These are phyloP conservation scores for Elysia chlorotica DNA, from an alignment of 1,140 invertebrate genomes.

Conservation along the genomic window DNA sequence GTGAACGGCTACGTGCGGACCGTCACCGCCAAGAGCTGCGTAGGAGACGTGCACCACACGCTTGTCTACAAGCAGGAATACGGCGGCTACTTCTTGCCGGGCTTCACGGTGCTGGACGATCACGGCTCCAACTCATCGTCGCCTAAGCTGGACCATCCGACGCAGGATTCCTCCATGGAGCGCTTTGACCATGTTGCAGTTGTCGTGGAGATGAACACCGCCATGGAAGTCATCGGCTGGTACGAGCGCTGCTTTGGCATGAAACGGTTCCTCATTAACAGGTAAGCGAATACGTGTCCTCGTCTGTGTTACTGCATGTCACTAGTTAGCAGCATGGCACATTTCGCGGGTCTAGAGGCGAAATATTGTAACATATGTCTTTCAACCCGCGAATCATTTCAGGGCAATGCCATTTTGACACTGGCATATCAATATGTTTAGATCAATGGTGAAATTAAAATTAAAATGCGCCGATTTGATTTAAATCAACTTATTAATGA, in stretches of 20 bases:
- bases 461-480: too few relatives aligned
- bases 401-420: too few relatives aligned
- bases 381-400: too few relatives aligned
- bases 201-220: conserved; percentile 59
- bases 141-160: neutral
- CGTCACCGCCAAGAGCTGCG: conserved; percentile 63
- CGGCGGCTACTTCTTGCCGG: conserved; percentile 61
- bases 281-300: too few relatives aligned
- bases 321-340: too few relatives aligned
- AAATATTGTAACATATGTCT: too few relatives aligned
- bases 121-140: neutral
- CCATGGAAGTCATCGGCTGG: conserved; percentile 60
- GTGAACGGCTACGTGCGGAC: conserved; percentile 54
- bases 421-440: too few relatives aligned
- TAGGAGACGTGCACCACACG: conserved; percentile 66
- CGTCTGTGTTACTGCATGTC: too few relatives aligned
- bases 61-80: conserved; percentile 61
- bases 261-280: conserved; percentile 64
- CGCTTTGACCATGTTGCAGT: conserved; percentile 66
- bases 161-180: conserved; percentile 28
- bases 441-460: too few relatives aligned
- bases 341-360: too few relatives aligned
- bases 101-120: conserved; percentile 39
- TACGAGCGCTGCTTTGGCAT: conserved; percentile 65
- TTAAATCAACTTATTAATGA: too few relatives aligned